These are phyloP conservation scores for Alfaro cultratus DNA, from an alignment of 2,797 vertebrate genomes.

Conservation along the genomic window DNA sequence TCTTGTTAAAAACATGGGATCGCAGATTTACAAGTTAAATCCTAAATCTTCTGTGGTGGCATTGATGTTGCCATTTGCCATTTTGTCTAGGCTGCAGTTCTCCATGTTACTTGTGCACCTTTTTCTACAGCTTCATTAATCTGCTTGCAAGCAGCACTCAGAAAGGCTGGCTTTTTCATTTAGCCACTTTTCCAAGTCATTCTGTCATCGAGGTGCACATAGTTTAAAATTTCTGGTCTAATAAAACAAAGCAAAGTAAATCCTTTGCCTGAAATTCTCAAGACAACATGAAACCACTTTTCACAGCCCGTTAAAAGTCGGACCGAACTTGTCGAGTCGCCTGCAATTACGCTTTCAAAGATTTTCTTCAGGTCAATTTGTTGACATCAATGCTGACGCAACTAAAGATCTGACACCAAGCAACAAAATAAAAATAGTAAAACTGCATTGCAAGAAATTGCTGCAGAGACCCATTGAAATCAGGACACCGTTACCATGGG, in stretches of 20 bases:
- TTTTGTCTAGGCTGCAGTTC: background rate
- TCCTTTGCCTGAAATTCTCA: background rate
- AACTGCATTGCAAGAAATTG: conserved; percentile 45
- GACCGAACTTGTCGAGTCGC: background rate
- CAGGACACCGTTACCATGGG: conserved; percentile 65
- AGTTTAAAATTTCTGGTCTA: background rate
- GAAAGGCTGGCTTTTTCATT: background rate
- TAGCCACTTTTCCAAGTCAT: background rate
- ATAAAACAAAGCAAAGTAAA: background rate
- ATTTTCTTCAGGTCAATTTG: conserved; percentile 10
- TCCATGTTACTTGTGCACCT: background rate
- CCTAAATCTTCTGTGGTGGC: background rate
- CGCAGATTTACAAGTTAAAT: background rate
- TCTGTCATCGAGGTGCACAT: background rate
- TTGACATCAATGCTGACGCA: conserved; percentile 31
- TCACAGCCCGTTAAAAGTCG: conserved; percentile 1
- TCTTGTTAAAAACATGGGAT: background rate
- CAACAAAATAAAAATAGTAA: conserved; percentile 52
- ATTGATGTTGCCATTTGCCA: background rate
- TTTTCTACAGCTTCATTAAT: background rate
- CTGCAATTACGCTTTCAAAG: conserved; percentile 18
- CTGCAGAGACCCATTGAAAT: conserved; percentile 49
- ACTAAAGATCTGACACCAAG: conserved; percentile 31
- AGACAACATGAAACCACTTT: background rate
- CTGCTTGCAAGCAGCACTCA: background rate